Evolutionary conservation across 1,140 invertebrate genomes (phyloP), one percentile per base, ranked within the genome.

Genomic region (Wasmannia auropunctata): DNA sequence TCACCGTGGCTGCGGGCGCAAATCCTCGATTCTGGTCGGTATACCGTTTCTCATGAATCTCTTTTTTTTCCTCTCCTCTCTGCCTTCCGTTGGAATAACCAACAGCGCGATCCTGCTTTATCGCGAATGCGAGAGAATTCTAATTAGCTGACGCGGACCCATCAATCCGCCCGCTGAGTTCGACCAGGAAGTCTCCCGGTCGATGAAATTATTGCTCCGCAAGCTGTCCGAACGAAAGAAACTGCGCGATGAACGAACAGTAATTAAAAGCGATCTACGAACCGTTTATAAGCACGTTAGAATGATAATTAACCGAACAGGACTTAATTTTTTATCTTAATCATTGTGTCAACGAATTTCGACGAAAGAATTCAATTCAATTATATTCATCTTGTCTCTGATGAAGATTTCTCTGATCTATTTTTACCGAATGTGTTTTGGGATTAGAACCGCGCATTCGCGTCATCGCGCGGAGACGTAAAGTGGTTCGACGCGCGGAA

Each of bases 1-100:
- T 89, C 31, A 19, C 16, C 11, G 49, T 86, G 25, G 83, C 88
- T 88, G 63, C 72, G 65, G 84, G 88, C 88, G 16, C 60, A 34
- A 86, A 86, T 84, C n/a, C 67, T 58, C 54, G 62, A 70, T 72
- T 28, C 49, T 43, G 43, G 3, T 56, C 40, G 63, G 4, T 22
- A 19, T 74, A 60, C 79, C 80, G 49, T 84, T 77, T 34, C 56
- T 76, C 37, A 51, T 5, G 34, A 22, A 16, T n/a, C 10, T 63
- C 28, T 83, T 60, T 74, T 74, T 34, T 25, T 11, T 28, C 6
- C 49, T 5, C 7, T 2, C 10, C 46, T 56, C n/a, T n/a, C n/a
- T 28, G 14, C 4, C 51, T 72, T 83, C 37, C 51, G 25, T 31
- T 54, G 25, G 51, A 81, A 58, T 58, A 58, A 81, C 65, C 65